Percentiles rank a stretch among this genome's conserved stretches.
These are phyloP conservation scores for Capreolus pygargus DNA, from an alignment of 2,113 vertebrate genomes.

Conservation along the genomic window DNA sequence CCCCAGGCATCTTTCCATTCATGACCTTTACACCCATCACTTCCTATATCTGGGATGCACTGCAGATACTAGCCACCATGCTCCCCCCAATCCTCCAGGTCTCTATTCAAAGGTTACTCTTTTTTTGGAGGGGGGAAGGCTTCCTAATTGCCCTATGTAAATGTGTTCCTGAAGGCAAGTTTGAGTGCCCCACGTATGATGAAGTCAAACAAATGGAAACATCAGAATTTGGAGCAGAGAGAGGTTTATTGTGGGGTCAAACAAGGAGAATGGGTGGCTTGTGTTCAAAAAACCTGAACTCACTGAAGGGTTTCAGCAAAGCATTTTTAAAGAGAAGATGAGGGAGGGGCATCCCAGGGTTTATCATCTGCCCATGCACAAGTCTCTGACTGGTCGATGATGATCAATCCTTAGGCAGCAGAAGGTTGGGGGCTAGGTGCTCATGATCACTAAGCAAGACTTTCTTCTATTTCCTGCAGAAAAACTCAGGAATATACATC, in stretches of 20 bases:
- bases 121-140: not conserved
- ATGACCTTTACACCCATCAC: not conserved
- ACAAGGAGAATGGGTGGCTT: not conserved
- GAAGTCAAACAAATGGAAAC: not conserved
- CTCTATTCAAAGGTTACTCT: not conserved
- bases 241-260: not conserved
- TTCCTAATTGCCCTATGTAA: not conserved
- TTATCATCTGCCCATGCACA: not conserved
- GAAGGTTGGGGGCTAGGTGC: not conserved
- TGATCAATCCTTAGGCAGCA: not conserved
- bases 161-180: not conserved
- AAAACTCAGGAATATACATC: not conserved
- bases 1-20: not conserved
- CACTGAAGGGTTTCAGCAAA: not conserved
- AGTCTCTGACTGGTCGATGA: not conserved
- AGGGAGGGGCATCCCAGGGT: not conserved
- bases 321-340: not conserved
- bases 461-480: not conserved
- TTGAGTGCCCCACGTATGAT: not conserved
- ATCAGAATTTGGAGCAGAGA: not conserved
- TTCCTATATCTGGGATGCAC: not conserved
- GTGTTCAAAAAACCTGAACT: not conserved
- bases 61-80: not conserved
- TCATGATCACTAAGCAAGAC: not conserved
- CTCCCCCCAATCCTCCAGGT: not conserved